A percentile compares a stretch with the other conserved stretches of the same genome.
phyloP scores from a whole-genome alignment of 2,888 invertebrate genomes.

The Lydus trimaculatus region DNA sequence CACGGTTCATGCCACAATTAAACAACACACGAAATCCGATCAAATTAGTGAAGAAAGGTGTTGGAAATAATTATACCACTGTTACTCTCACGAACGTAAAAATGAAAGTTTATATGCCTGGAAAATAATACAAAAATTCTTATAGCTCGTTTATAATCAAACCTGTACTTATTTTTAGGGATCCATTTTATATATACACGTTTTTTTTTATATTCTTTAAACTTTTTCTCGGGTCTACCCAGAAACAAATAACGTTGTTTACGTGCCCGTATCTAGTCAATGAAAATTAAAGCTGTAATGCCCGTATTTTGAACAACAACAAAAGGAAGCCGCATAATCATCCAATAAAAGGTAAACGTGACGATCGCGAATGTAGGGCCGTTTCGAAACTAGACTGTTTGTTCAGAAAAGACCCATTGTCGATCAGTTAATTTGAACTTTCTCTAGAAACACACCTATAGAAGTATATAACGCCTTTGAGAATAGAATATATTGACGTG shows the following conservation, averaged over 20 bases:
- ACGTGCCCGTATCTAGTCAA: conserved; percentile 38
- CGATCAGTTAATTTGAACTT: conserved; percentile 7
- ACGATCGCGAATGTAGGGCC: not conserved
- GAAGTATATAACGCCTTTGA: conserved; percentile 17
- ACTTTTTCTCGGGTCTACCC: not conserved
- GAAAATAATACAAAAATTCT: not conserved
- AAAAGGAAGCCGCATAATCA: conserved; percentile 31
- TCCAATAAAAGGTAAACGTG: conserved; percentile 29
- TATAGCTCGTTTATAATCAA: not conserved
- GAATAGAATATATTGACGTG: conserved; percentile 16
- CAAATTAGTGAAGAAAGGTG: not conserved
- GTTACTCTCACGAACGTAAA: not conserved
- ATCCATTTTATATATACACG: not conserved
- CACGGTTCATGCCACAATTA: not conserved
- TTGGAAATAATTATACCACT: not conserved
- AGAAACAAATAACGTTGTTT: conserved; percentile 25
- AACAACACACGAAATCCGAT: not conserved
- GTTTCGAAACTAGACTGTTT: not conserved
- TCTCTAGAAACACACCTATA: not conserved
- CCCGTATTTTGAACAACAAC: conserved; percentile 29
- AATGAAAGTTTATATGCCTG: not conserved
- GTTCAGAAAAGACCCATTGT: not conserved
- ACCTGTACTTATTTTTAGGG: not conserved
- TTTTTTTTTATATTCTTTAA: not conserved
- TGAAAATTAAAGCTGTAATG: conserved; percentile 39